Evolutionary conservation across 2,113 vertebrate genomes (phyloP), one percentile per base, ranked within the genome.

Genomic region (Anhinga anhinga): DNA sequence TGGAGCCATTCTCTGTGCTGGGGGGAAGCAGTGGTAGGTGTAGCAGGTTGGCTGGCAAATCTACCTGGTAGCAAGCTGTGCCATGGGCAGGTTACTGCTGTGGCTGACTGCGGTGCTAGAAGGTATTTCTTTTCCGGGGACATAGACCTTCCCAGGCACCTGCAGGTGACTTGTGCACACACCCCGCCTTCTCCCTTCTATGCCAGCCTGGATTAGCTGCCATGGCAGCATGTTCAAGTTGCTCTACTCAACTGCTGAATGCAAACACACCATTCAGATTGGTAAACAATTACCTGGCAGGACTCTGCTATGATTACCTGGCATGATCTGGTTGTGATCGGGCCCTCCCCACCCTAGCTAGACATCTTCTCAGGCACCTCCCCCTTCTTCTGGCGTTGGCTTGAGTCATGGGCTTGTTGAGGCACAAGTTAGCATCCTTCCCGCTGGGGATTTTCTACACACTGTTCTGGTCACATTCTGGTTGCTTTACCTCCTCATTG

Each of bases 231-330:
- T 7, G 16, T 88, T 66, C 82, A 53, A 76, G 59, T 66, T 82
- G 72, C 63, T 89, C 83, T 49, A n/a, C 0, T 2, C 32, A 70
- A 59, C 52, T 59, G 69, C 91, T 83, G 73, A 97, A 91, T 71
- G 91, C 85, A 97, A 96, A 90, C 67, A 94, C 58, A 40, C 45
- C 36, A 13, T 79, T 94, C 84, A 65, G 40, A 62, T 19, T 42
- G 66, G 84, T 91, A 96, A 97, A 95, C 89, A 93, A 79, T 79
- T 67, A 85, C 73, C 66, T 90, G 91, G 81, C 81, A 94, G 61
- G 59, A 53, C 44, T 90, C 62, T 85, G 81, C 40, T 95, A 49
- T 26, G 62, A 90, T 56, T 91, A 38, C 50, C 29, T 34, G 45
- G 58, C 4, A 25, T 49, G 90, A 93, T 56, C 89, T 79, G 61